Conservation (phyloP, 2,113 vertebrate species). For the Marcusenius ussheri region DNA sequence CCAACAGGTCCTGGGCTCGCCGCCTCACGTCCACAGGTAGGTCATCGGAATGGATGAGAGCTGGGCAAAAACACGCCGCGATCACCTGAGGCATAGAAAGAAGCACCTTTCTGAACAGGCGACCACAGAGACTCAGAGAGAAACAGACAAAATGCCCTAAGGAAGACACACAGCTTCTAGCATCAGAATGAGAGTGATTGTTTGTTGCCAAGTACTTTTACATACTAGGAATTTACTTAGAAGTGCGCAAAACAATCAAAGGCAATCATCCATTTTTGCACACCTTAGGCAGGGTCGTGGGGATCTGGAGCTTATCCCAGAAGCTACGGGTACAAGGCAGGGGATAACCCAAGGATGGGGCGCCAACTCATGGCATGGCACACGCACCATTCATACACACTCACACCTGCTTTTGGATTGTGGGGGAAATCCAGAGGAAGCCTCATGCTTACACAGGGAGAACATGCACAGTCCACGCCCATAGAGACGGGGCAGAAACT, state of each 20-base stretch:
- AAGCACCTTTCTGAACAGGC: not conserved
- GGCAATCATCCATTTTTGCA: not conserved
- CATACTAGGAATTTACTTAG: not conserved
- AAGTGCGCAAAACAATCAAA: not conserved
- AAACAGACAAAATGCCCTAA: not conserved
- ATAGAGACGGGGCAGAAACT: not conserved
- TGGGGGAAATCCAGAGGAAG: not conserved
- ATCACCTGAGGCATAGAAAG: not conserved
- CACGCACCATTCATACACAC: not conserved
- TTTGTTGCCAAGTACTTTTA: not conserved
- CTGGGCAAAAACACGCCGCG: not conserved
- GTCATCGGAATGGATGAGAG: not conserved
- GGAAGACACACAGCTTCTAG: not conserved
- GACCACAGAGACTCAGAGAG: not conserved
- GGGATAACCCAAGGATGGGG: not conserved
- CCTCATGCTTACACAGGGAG: not conserved
- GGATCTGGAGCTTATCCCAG: not conserved
- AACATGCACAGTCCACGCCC: not conserved
- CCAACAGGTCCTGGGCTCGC: not conserved
- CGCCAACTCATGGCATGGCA: not conserved
- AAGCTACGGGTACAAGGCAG: not conserved
- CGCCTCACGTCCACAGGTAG: not conserved
- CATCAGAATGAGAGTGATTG: not conserved
- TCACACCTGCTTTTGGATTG: not conserved
- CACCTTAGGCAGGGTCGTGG: not conserved